Evolutionary conservation across 2,113 vertebrate genomes (phyloP).

Genomic region (Trematocara nigrifrons): DNA sequence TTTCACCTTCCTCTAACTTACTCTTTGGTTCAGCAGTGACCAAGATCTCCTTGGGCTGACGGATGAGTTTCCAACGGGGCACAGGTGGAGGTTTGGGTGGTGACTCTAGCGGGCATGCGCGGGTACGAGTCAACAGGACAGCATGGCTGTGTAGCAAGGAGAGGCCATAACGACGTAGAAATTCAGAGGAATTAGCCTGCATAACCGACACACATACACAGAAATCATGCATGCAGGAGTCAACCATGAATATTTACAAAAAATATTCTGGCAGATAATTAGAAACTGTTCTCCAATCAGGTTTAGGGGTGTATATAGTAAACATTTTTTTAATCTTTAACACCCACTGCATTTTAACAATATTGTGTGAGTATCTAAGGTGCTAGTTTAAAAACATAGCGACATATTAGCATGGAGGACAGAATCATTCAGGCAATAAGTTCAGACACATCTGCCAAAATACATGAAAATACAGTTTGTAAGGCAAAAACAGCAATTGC

Average conservation of each 20-base stretch:
- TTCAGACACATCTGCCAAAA: background rate
- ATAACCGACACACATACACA: background rate
- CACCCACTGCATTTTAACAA: background rate
- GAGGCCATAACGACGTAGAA: constrained; percentile 80
- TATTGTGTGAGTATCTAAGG: background rate
- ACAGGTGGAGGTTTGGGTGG: constrained; percentile 61
- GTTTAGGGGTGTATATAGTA: constrained; percentile 27
- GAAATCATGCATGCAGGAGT: background rate
- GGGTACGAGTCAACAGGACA: constrained; percentile 79
- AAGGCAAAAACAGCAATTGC: background rate
- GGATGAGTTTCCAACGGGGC: constrained; percentile 83
- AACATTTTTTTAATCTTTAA: background rate
- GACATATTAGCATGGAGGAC: background rate
- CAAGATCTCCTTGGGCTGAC: constrained; percentile 70
- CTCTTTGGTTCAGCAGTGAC: constrained; percentile 82
- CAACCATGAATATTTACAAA: background rate
- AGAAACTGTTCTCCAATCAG: constrained; percentile 1
- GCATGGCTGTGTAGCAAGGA: constrained; percentile 80
- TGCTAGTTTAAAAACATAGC: background rate
- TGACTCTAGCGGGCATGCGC: constrained; percentile 75
- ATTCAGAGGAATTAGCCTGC: constrained; percentile 82
- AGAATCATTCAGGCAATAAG: background rate
- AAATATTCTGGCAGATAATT: background rate
- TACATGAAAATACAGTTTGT: background rate
- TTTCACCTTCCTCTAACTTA: constrained; percentile 29